Evolutionary conservation across 1,140 invertebrate genomes (phyloP).

Genomic region (Bilobella aurantiaca): DNA sequence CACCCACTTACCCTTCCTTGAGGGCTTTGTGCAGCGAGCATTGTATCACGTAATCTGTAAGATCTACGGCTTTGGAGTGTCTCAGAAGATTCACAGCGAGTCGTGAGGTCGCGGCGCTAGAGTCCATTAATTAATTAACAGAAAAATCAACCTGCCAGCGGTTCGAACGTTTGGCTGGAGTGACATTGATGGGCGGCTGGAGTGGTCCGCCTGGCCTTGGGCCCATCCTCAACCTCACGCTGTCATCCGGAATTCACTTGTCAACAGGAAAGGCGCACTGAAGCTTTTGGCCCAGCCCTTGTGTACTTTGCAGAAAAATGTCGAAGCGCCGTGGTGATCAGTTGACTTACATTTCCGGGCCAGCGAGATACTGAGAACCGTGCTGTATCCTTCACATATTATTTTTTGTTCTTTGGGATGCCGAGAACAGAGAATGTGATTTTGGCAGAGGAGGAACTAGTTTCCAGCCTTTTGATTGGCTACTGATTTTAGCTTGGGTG

Average conservation of each 20-base stretch:
- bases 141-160: not conserved
- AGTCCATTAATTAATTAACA: not conserved
- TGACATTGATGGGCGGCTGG: not conserved
- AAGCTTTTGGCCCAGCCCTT: not conserved
- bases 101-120: not conserved
- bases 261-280: not conserved
- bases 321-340: not conserved
- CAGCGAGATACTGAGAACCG: too few species aligned
- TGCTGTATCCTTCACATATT: too few species aligned
- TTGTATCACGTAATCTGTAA: too few species aligned
- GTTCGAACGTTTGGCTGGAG: not conserved
- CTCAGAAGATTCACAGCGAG: not conserved
- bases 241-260: not conserved
- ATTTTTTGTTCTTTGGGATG: too few species aligned
- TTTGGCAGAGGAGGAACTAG: too few species aligned
- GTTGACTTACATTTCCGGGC: not conserved
- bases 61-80: not conserved
- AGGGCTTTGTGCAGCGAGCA: too few species aligned
- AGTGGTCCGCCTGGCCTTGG: not conserved
- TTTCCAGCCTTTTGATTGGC: not conserved
- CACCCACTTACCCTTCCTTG: too few species aligned
- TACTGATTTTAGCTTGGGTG: too few species aligned
- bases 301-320: not conserved
- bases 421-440: too few species aligned
- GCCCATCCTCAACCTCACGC: not conserved